Base-by-base conservation (phyloP, 2,888 invertebrate species). In the Sicus ferrugineus region DNA sequence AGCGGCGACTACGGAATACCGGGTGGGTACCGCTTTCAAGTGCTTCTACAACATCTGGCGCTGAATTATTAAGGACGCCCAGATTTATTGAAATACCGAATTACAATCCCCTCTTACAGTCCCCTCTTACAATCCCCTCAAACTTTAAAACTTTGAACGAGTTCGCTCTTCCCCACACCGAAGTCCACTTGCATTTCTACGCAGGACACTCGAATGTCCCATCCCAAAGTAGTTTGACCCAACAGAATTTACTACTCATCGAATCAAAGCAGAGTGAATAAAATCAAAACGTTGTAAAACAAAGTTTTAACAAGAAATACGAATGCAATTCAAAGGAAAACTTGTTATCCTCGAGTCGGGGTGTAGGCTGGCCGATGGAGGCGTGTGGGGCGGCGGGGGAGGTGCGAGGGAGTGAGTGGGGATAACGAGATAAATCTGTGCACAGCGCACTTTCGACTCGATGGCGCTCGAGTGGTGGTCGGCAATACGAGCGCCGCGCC, bases 1-100 rank as follows among this genome's bases (percentile, higher is more conserved):
- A 88, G 91, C 79, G 90, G 89, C 75, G 93, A 93, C 81, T 93
- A 92, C 81, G 92, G 92, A 79, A 87, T 92, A 74, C 90, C 93
- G 81, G 84, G 88, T 86, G 77, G 84, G 75, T 72, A 16, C 26
- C 31, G 31, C 23, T 14, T 26, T n/a, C n/a, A n/a, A n/a, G n/a
- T n/a, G n/a, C n/a, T n/a, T n/a, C n/a, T n/a, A n/a, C n/a, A n/a
- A n/a, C n/a, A n/a, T n/a, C n/a, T n/a, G n/a, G n/a, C n/a, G n/a
- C n/a, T n/a, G n/a, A n/a, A n/a, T n/a, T n/a, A n/a, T n/a, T n/a
- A n/a, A n/a, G n/a, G n/a, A n/a, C n/a, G n/a, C n/a, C n/a, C n/a
- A n/a, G n/a, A n/a, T n/a, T n/a, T n/a, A n/a, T n/a, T n/a, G n/a
- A n/a, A n/a, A n/a, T n/a, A n/a, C n/a, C n/a, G n/a, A n/a, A n/a